Evolutionary conservation across 2,888 invertebrate species (phyloP).

Genomic region (Toxonevra muliebris): DNA sequence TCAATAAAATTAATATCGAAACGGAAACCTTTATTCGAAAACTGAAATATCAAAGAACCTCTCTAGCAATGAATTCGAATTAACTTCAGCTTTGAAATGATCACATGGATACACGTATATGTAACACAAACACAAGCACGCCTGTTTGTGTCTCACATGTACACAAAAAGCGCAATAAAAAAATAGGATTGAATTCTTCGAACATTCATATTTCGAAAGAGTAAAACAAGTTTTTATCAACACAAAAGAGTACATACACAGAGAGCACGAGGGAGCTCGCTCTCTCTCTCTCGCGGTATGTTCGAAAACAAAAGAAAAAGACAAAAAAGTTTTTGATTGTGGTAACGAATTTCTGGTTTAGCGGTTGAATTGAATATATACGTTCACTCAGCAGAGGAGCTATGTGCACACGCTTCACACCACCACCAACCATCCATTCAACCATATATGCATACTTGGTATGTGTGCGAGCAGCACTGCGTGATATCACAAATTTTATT

Average conservation of each 20-base stretch:
- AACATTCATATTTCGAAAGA: constrained; percentile 2
- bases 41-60: background rate
- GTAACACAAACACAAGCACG: constrained; percentile 4
- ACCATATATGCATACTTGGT: no score
- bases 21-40: background rate
- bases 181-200: constrained; percentile 2
- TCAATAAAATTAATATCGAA: constrained; percentile 11
- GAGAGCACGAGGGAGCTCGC: no score
- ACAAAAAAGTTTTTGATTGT: no score
- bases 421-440: no score
- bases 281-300: background rate
- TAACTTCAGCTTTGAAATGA: background rate
- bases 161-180: constrained; percentile 2
- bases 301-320: background rate
- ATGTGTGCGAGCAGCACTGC: no score
- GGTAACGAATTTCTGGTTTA: no score
- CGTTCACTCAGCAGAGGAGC: no score
- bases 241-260: no score
- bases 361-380: no score
- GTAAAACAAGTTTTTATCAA: no score
- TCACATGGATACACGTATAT: no score
- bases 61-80: background rate
- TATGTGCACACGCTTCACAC: no score
- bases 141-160: constrained; percentile 1
- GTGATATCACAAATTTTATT: background rate